These are phyloP conservation scores for Cheilosia vernalis DNA, from an alignment of 2,888 invertebrate species.

Conservation along the genomic window DNA sequence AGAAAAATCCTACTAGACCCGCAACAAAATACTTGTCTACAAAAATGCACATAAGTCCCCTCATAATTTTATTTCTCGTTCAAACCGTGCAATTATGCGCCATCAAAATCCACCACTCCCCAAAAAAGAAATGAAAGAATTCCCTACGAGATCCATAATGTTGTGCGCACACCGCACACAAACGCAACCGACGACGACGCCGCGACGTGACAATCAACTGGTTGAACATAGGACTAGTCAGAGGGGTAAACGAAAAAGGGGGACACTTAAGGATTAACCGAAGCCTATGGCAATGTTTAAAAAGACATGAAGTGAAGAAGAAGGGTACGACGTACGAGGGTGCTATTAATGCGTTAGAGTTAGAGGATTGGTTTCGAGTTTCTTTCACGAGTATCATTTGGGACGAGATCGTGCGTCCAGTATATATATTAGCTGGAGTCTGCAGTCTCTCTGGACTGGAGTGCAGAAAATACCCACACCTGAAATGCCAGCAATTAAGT, in stretches of 20 bases:
- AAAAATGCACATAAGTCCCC: slow-evolving; percentile 35
- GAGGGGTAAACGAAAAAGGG: slow-evolving; percentile 31
- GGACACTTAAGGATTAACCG: slow-evolving; percentile 19
- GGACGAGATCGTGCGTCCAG: slow-evolving; percentile 44
- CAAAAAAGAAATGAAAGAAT: slow-evolving; percentile 53
- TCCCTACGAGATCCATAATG: slow-evolving; percentile 49
- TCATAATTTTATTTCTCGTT: slow-evolving; percentile 63
- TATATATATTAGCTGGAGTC: not conserved
- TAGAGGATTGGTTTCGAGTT: slow-evolving; percentile 65
- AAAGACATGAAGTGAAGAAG: slow-evolving; percentile 5
- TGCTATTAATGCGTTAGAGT: slow-evolving; percentile 60
- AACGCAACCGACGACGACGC: not conserved
- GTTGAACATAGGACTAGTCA: slow-evolving; percentile 12
- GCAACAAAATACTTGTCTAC: slow-evolving; percentile 33
- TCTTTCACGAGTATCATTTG: slow-evolving; percentile 40
- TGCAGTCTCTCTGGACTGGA: too few relatives aligned
- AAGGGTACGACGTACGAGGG: slow-evolving; percentile 1
- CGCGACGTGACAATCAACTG: slow-evolving; percentile 53
- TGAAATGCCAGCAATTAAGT: slow-evolving; percentile 46
- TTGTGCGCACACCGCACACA: slow-evolving; percentile 39
- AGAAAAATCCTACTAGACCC: slow-evolving; percentile 29
- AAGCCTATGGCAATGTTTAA: slow-evolving; percentile 28
- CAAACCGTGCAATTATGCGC: slow-evolving; percentile 71
- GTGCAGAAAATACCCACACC: slow-evolving; percentile 35
- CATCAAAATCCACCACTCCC: slow-evolving; percentile 73